These are phyloP conservation scores for Tenualosa thibaudeaui DNA, from an alignment of 2,797 vertebrate species.

Conservation along the genomic window DNA sequence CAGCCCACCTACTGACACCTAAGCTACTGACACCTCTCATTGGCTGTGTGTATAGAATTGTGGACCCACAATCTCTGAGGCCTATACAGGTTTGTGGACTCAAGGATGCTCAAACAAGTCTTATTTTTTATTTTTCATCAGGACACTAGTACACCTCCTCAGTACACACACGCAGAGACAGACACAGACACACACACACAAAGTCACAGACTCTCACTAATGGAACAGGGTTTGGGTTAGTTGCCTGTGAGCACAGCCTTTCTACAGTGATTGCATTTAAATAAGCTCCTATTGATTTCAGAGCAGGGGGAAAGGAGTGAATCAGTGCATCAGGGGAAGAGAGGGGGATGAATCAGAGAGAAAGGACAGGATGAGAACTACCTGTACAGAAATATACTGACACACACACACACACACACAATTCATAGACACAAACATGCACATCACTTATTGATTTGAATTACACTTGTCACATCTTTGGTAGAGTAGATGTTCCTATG, in stretches of 20 bases:
- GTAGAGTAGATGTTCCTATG: neutral
- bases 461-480: neutral
- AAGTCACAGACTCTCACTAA: neutral
- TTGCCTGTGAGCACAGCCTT: conserved; percentile 13
- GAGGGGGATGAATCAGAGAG: neutral
- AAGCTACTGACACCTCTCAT: too few species aligned
- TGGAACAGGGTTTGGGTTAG: conserved; percentile 22
- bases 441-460: neutral
- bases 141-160: neutral
- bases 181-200: neutral
- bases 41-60: too few species aligned
- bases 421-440: neutral
- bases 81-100: too few species aligned
- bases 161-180: neutral
- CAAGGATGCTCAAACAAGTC: too few species aligned
- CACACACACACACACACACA: neutral
- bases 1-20: too few species aligned
- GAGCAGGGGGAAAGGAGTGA: neutral
- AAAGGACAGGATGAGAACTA: neutral
- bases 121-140: neutral
- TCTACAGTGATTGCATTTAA: conserved; percentile 24
- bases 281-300: conserved; percentile 19
- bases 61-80: too few species aligned
- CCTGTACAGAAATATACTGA: neutral
- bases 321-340: neutral